Evolutionary conservation across 2,113 vertebrate genomes (phyloP).

Genomic region (Archocentrus centrarchus): DNA sequence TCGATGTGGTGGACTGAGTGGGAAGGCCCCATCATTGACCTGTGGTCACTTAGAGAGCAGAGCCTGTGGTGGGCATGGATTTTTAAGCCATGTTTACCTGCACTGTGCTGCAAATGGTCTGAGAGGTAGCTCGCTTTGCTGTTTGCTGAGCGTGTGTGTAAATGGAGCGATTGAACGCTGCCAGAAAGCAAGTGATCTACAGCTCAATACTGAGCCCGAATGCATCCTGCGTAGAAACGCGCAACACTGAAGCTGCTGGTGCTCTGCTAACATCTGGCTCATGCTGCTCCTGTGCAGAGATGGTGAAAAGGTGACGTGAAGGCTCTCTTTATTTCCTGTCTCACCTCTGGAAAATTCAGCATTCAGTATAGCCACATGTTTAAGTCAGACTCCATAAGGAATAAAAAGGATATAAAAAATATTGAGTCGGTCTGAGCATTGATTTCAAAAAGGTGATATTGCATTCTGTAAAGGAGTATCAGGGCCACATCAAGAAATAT

Average conservation of each 20-base stretch:
- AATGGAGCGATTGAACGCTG: not conserved
- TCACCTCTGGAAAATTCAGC: not conserved
- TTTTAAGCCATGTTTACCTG: not conserved
- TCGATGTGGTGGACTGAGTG: slow-evolving; percentile 21
- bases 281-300: not conserved
- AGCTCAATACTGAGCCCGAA: not conserved
- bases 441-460: not conserved
- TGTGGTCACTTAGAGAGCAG: slow-evolving; percentile 17
- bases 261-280: not conserved
- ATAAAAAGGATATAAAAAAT: too few relatives aligned
- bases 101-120: not conserved
- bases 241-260: not conserved
- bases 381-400: not conserved
- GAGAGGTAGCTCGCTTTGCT: not conserved
- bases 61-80: not conserved
- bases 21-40: slow-evolving; percentile 37
- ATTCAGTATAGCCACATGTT: not conserved
- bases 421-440: too few relatives aligned
- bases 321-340: not conserved
- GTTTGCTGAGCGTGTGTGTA: not conserved
- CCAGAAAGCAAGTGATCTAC: not conserved
- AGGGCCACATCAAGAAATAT: too few relatives aligned
- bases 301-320: not conserved
- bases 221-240: not conserved
- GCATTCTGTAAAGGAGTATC: too few relatives aligned